Evolutionary conservation across 30 jellyfish, hydroid and myxozoan genomes (phyloP).

Genomic region (Rhopilema esculentum): DNA sequence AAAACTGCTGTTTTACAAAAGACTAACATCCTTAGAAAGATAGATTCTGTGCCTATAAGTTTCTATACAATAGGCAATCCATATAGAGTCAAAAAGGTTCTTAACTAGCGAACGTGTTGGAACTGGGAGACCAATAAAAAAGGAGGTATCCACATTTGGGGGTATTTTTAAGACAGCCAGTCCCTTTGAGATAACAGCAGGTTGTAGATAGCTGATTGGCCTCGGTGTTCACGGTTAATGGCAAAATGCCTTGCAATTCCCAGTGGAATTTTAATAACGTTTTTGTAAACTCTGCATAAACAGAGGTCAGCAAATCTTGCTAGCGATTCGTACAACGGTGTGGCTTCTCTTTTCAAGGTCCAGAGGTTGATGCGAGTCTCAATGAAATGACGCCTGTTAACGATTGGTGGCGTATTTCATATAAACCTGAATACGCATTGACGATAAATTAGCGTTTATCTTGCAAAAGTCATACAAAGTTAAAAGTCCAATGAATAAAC

Average conservation of each 20-base stretch:
- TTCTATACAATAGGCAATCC: too few species aligned
- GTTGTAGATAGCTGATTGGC: not conserved
- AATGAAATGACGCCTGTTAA: slow-evolving; percentile 41
- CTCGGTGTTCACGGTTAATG: not conserved
- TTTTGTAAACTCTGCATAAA: not conserved
- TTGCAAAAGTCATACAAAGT: not conserved
- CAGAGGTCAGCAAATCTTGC: not conserved
- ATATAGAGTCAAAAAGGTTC: too few species aligned
- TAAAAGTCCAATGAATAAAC: not conserved
- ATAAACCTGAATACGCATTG: slow-evolving; percentile 5
- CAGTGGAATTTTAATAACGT: not conserved
- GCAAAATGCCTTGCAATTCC: not conserved
- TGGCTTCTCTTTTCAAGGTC: not conserved
- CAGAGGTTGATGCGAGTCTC: not conserved
- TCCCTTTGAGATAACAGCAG: too few species aligned
- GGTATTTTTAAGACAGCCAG: too few species aligned
- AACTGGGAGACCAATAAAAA: too few species aligned
- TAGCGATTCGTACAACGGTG: not conserved
- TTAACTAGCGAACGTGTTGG: too few species aligned
- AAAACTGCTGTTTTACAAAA: not conserved
- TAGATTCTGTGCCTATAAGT: too few species aligned
- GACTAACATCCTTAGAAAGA: too few species aligned
- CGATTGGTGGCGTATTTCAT: slow-evolving; percentile 29
- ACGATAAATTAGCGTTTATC: not conserved
- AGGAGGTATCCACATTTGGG: too few species aligned